Evolutionary conservation across 2,113 vertebrate genomes (phyloP).

Genomic region (Lathamus discolor): DNA sequence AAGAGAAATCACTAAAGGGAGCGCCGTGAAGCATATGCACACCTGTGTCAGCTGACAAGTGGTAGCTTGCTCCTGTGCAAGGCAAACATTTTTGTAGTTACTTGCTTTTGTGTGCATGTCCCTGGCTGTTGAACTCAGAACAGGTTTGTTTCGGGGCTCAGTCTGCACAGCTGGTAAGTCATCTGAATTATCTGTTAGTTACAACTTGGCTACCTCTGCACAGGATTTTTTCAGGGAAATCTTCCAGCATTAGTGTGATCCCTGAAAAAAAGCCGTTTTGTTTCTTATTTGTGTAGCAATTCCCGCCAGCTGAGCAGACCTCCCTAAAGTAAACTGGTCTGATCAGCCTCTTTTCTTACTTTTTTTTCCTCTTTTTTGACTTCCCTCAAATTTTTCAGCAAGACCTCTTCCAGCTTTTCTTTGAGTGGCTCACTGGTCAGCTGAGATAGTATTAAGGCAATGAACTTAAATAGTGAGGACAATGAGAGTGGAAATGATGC

Average conservation of each 20-base stretch:
- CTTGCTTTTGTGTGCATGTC: neutral
- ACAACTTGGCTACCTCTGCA: neutral
- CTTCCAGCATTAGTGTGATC: neutral
- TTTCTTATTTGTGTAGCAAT: neutral
- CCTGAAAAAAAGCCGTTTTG: neutral
- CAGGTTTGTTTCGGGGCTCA: neutral
- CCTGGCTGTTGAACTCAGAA: neutral
- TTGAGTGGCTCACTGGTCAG: neutral
- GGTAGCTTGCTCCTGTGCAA: neutral
- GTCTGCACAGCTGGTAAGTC: neutral
- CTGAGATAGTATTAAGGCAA: neutral
- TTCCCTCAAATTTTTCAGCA: neutral
- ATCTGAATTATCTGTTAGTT: neutral
- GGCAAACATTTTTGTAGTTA: neutral
- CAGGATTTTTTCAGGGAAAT: neutral
- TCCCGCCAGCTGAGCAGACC: neutral
- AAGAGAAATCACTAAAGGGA: neutral
- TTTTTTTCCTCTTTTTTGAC: neutral
- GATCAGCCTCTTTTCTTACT: neutral
- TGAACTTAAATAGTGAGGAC: neutral
- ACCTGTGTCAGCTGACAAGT: neutral
- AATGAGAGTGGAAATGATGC: neutral
- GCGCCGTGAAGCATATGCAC: neutral
- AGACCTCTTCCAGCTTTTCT: neutral
- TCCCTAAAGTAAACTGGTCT: neutral